Conservation (phyloP, 2,797 vertebrate species). For the Rhinogobio ventralis region DNA sequence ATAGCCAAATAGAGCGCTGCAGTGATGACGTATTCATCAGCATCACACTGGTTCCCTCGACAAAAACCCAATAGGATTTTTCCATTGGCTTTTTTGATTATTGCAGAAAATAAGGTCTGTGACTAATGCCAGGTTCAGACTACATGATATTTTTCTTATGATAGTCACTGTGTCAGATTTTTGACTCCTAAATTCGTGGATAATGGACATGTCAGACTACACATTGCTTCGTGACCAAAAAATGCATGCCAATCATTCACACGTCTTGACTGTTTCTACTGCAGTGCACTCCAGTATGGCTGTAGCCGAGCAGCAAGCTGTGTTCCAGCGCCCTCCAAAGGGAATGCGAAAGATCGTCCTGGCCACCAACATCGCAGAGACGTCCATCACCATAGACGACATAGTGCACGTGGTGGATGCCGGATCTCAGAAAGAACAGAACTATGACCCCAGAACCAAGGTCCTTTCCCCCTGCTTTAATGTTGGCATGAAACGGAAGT, state of each 20-base stretch:
- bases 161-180: too few species aligned
- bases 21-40: too few species aligned
- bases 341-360: slow-evolving; percentile 91
- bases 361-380: slow-evolving; percentile 95
- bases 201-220: too few species aligned
- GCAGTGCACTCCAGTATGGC: slow-evolving; percentile 96
- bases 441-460: slow-evolving; percentile 92
- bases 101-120: too few species aligned
- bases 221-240: too few species aligned
- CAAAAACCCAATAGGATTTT: too few species aligned
- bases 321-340: slow-evolving; percentile 86
- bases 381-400: slow-evolving; percentile 95
- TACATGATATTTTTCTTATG: too few species aligned
- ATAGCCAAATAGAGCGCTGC: too few species aligned
- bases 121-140: too few species aligned
- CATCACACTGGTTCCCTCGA: too few species aligned
- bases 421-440: slow-evolving; percentile 92
- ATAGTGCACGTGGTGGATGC: slow-evolving; percentile 94
- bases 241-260: background rate
- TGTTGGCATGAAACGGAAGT: background rate
- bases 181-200: too few species aligned
- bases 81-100: too few species aligned
- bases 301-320: slow-evolving; percentile 91
- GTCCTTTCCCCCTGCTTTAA: slow-evolving; percentile 67
- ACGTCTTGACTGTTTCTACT: background rate